These are phyloP conservation scores for Leucophenga varia DNA, from an alignment of 1,140 invertebrate genomes.

Conservation along the genomic window DNA sequence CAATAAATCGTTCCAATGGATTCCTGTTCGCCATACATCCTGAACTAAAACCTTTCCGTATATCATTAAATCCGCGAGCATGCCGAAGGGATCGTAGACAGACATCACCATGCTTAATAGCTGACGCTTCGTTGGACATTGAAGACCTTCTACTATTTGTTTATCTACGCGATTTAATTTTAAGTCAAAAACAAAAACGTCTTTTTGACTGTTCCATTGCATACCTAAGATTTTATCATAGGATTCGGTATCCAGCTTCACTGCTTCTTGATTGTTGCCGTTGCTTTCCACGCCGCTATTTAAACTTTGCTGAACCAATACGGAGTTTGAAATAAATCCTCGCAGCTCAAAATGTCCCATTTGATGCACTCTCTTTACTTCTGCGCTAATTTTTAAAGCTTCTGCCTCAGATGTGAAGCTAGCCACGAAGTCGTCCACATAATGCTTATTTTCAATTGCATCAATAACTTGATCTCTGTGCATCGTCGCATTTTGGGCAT, in stretches of 20 bases:
- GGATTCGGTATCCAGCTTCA: neutral
- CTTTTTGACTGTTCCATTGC: constrained; percentile 6
- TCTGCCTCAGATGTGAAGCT: constrained; percentile 27
- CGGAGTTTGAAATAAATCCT: constrained; percentile 17
- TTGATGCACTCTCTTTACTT: constrained; percentile 3
- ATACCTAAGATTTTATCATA: constrained; percentile 16
- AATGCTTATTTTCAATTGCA: constrained; percentile 38
- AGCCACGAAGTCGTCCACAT: constrained; percentile 54
- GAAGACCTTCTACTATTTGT: constrained; percentile 15
- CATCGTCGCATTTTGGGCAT: constrained; percentile 24
- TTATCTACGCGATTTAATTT: constrained; percentile 13
- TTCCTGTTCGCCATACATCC: constrained; percentile 1
- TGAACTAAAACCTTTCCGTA: constrained; percentile 3
- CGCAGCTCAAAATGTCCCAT: neutral
- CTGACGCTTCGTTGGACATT: constrained; percentile 11
- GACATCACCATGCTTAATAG: constrained; percentile 26
- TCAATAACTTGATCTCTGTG: constrained; percentile 23
- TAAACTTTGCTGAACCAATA: neutral
- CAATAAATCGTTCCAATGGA: constrained; percentile 2
- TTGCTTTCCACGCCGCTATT: neutral
- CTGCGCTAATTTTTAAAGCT: constrained; percentile 23
- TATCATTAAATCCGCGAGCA: constrained; percentile 4
- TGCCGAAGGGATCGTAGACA: constrained; percentile 1
- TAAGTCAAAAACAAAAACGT: constrained; percentile 10
- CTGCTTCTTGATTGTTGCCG: neutral